Percentiles rank a stretch among this genome's conserved stretches.
Conservation (phyloP, 2,113 vertebrate genomes). For the Sebastes fasciatus region DNA sequence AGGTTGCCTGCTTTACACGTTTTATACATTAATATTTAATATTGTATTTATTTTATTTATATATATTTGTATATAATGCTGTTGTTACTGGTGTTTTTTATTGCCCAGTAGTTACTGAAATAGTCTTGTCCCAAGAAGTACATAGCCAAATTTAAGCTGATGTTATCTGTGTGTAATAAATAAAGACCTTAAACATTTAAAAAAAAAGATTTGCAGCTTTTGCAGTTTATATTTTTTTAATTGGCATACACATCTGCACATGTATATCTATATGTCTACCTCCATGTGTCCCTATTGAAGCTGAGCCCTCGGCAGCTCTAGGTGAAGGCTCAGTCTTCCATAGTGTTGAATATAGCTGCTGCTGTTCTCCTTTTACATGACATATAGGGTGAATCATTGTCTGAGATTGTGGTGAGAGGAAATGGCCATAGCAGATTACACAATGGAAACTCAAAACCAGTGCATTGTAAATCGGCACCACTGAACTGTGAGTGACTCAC, state of each 20-base stretch:
- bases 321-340: neutral
- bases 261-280: neutral
- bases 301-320: neutral
- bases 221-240: neutral
- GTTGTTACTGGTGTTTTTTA: neutral
- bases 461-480: slow-evolving; percentile 50
- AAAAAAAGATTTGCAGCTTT: no score
- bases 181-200: no score
- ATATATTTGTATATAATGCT: neutral
- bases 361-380: slow-evolving; percentile 21
- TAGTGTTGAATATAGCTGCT: neutral
- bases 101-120: neutral
- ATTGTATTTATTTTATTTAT: neutral
- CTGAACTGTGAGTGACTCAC: slow-evolving; percentile 65
- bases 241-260: neutral
- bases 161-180: no score
- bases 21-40: neutral
- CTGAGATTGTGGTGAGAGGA: slow-evolving; percentile 54
- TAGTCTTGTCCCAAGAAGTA: no score
- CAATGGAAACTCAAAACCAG: slow-evolving; percentile 59
- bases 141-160: no score
- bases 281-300: neutral
- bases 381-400: slow-evolving; percentile 63
- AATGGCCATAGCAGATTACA: slow-evolving; percentile 50
- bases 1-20: neutral